A percentile compares a stretch with the other conserved stretches of the same genome.
phyloP scores from a whole-genome alignment of 2,113 vertebrate genomes.

The Hippocampus comes region DNA sequence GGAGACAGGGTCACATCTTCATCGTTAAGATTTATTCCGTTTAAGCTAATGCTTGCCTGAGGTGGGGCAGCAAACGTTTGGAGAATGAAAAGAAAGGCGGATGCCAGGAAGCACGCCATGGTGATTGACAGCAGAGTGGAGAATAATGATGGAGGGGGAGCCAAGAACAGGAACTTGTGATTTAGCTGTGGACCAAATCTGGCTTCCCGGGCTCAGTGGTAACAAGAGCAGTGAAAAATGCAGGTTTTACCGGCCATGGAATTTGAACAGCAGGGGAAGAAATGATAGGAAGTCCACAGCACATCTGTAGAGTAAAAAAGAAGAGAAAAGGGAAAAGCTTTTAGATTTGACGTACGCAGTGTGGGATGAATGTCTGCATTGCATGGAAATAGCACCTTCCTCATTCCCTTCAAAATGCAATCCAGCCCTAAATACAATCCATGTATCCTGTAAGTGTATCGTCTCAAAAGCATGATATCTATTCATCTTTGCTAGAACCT shows the following conservation, averaged over 20 bases:
- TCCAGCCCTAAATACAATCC: conserved; percentile 52
- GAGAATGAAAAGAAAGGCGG: conserved; percentile 78
- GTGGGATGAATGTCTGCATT: conserved; percentile 38
- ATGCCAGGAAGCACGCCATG: conserved; percentile 82
- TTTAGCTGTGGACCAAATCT: conserved; percentile 46
- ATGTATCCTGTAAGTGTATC: conserved; percentile 47
- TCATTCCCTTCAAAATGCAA: conserved; percentile 46
- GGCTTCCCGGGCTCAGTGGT: conserved; percentile 55
- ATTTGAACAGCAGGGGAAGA: conserved; percentile 44
- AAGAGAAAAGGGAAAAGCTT: conserved; percentile 42
- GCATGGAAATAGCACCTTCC: conserved; percentile 37
- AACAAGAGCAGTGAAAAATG: conserved; percentile 43
- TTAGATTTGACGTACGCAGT: conserved; percentile 49
- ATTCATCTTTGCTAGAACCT: conserved; percentile 50
- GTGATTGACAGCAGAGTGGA: conserved; percentile 12
- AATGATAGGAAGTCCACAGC: conserved; percentile 55
- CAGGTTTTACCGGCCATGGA: conserved; percentile 60
- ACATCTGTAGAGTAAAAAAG: conserved; percentile 68
- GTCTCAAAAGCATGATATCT: conserved; percentile 54
- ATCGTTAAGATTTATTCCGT: conserved; percentile 65
- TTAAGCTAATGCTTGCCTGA: conserved; percentile 59
- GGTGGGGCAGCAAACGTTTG: conserved; percentile 70
- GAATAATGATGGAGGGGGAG: conserved; percentile 8
- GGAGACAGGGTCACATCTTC: conserved; percentile 68
- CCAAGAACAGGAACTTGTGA: conserved; percentile 12